Evolutionary conservation across 2,888 invertebrate genomes (phyloP).

Genomic region (Drosophila anceps): DNA sequence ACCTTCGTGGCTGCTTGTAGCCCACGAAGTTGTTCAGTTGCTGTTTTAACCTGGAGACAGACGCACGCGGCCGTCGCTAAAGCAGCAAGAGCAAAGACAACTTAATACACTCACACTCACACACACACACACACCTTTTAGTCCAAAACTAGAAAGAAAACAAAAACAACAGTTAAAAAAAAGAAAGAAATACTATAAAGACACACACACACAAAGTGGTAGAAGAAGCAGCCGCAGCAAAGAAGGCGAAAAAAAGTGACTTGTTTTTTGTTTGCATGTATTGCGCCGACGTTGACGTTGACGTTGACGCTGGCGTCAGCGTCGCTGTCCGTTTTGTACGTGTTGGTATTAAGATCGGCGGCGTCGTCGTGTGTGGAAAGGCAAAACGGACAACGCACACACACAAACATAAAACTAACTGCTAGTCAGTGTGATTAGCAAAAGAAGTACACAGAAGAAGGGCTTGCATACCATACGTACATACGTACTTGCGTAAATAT

Average conservation of each 20-base stretch:
- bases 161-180: slow-evolving; percentile 61
- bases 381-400: slow-evolving; percentile 48
- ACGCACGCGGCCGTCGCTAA: slow-evolving; percentile 62
- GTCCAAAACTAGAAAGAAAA: slow-evolving; percentile 77
- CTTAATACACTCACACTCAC: slow-evolving; percentile 35
- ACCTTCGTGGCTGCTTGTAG: slow-evolving; percentile 73
- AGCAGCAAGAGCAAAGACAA: slow-evolving; percentile 30
- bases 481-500: slow-evolving; percentile 8
- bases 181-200: slow-evolving; percentile 9
- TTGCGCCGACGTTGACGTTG: slow-evolving; percentile 55
- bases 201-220: slow-evolving; percentile 48
- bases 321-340: slow-evolving; percentile 47
- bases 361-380: slow-evolving; percentile 56
- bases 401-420: slow-evolving; percentile 44
- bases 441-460: slow-evolving; percentile 39
- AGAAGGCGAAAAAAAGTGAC: slow-evolving; percentile 70
- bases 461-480: slow-evolving; percentile 11
- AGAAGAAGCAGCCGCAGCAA: slow-evolving; percentile 61
- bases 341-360: slow-evolving; percentile 69
- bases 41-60: slow-evolving; percentile 67
- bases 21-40: slow-evolving; percentile 72
- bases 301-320: slow-evolving; percentile 44
- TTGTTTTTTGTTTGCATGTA: slow-evolving; percentile 72
- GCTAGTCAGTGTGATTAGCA: slow-evolving; percentile 67
- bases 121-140: slow-evolving; percentile 40